Evolutionary conservation across 2,113 vertebrate genomes (phyloP).

Genomic region (Trogon melanurus): DNA sequence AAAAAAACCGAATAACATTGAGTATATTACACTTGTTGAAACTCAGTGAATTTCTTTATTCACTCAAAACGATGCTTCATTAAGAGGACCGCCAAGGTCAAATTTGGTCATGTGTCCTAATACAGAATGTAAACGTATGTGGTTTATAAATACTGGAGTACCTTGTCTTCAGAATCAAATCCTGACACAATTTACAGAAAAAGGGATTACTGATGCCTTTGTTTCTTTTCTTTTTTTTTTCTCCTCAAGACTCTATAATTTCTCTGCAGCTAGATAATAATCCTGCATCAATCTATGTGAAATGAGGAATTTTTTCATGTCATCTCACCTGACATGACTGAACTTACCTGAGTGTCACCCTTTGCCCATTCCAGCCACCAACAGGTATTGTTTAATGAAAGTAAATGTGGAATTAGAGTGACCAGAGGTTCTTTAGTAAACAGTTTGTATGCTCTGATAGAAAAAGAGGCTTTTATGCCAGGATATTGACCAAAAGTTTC

Average conservation of each 20-base stretch:
- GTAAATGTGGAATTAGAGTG: fast-evolving
- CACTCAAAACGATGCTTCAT: not conserved
- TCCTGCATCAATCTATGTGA: not conserved
- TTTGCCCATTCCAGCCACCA: not conserved
- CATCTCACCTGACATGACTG: not conserved
- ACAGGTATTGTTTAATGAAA: not conserved
- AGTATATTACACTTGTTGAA: not conserved
- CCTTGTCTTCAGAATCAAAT: not conserved
- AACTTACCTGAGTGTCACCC: not conserved
- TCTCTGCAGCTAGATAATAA: not conserved
- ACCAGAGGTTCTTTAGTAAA: not conserved
- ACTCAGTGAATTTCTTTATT: not conserved
- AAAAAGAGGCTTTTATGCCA: not conserved
- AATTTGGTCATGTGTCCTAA: not conserved
- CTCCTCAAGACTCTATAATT: not conserved
- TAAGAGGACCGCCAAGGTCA: not conserved
- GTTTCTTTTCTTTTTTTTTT: not conserved
- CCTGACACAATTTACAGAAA: not conserved
- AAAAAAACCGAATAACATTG: not conserved
- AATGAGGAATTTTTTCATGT: not conserved
- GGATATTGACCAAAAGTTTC: not conserved
- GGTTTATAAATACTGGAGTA: not conserved
- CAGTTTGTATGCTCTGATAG: not conserved
- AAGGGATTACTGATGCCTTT: not conserved
- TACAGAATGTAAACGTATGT: not conserved